Conservation (phyloP, 2,888 invertebrate genomes). For the Troides aeacus region DNA sequence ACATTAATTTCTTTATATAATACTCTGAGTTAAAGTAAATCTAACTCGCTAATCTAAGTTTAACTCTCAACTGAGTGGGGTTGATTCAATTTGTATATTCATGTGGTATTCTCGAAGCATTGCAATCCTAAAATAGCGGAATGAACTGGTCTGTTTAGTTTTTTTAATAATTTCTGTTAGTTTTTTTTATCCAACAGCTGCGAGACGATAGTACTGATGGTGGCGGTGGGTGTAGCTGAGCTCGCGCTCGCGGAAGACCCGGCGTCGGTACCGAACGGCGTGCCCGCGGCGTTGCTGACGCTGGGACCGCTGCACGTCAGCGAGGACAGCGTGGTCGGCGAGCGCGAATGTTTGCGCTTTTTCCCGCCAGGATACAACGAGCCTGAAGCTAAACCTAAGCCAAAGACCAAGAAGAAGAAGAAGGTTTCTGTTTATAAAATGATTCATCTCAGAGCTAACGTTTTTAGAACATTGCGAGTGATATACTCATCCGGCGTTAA, state of each 20-base stretch:
- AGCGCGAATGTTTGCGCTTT: constrained; percentile 82
- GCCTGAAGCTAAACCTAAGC: constrained; percentile 67
- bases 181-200: constrained; percentile 60
- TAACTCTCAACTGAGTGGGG: too few relatives aligned
- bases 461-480: too few relatives aligned
- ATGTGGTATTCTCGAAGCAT: too few relatives aligned
- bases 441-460: too few relatives aligned
- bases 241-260: constrained; percentile 82
- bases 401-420: constrained; percentile 77
- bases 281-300: constrained; percentile 82
- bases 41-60: too few relatives aligned
- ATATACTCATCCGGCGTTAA: too few relatives aligned
- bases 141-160: too few relatives aligned
- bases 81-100: too few relatives aligned
- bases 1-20: too few relatives aligned
- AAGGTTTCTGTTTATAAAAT: constrained; percentile 51
- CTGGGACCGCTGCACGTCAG: constrained; percentile 86
- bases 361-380: constrained; percentile 84
- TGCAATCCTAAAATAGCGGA: too few relatives aligned
- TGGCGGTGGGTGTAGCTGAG: constrained; percentile 82
- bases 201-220: constrained; percentile 85
- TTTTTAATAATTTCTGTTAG: too few relatives aligned
- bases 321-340: constrained; percentile 82
- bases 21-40: too few relatives aligned
- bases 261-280: constrained; percentile 81